Percentiles rank a stretch among this genome's conserved stretches.
Evolutionary conservation across 1,140 invertebrate species (phyloP).

Genomic region (Drosophila repleta): DNA sequence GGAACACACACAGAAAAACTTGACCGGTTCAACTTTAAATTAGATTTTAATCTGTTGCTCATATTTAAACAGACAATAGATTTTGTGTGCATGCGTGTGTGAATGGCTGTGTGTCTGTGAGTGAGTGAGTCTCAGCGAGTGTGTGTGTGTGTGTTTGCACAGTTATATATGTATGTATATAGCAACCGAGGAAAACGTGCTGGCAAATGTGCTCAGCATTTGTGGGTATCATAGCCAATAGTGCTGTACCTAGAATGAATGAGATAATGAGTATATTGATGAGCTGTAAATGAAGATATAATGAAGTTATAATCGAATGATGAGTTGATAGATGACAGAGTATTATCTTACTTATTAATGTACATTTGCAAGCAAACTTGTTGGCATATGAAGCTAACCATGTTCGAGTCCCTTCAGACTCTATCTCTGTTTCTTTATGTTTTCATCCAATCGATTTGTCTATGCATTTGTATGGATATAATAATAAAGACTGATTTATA

Average conservation of each 20-base stretch:
- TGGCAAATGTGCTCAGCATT: slow-evolving; percentile 1
- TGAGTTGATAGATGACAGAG: too few species aligned
- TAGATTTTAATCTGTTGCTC: slow-evolving; percentile 81
- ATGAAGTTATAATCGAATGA: too few species aligned
- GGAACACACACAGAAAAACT: slow-evolving; percentile 44
- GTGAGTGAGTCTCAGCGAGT: neutral
- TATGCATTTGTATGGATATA: too few species aligned
- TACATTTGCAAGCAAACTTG: too few species aligned
- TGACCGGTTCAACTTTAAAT: slow-evolving; percentile 71
- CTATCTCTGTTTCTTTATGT: too few species aligned
- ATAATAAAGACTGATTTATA: too few species aligned
- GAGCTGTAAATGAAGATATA: neutral
- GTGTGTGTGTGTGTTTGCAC: neutral
- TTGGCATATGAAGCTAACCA: too few species aligned
- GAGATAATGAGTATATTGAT: neutral
- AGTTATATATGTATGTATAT: slow-evolving; percentile 2
- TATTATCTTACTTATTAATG: too few species aligned
- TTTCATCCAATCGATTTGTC: too few species aligned
- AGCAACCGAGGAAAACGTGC: slow-evolving; percentile 4
- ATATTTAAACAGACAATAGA: slow-evolving; percentile 70
- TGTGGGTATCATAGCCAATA: neutral
- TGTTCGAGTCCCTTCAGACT: too few species aligned
- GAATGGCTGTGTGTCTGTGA: neutral
- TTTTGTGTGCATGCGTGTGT: neutral
- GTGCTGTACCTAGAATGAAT: neutral